Evolutionary conservation across 2,113 vertebrate species (phyloP).

Genomic region (Syngnathoides biaculeatus): DNA sequence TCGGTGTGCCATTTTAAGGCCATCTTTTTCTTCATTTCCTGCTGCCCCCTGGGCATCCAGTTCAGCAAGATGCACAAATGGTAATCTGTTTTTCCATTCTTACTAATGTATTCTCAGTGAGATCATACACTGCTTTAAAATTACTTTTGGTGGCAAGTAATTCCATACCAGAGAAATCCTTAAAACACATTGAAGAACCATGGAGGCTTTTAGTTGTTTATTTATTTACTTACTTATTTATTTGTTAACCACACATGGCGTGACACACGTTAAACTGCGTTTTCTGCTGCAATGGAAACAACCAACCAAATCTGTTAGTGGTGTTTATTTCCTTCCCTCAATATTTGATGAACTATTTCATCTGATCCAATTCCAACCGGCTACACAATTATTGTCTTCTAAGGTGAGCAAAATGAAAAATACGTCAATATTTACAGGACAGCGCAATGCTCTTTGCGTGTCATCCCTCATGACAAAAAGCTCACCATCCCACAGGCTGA

Average conservation of each 20-base stretch:
- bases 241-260: not conserved
- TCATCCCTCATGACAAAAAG: conserved; percentile 3
- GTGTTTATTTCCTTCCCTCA: not conserved
- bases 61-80: conserved; percentile 46
- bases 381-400: conserved; percentile 1
- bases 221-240: conserved; percentile 5
- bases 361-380: not conserved
- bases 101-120: conserved; percentile 44
- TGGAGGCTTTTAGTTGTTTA: not conserved
- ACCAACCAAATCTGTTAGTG: not conserved
- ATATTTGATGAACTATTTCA: not conserved
- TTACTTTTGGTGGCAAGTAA: conserved; percentile 12
- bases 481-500: conserved; percentile 22
- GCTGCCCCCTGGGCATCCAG: conserved; percentile 35
- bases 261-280: not conserved
- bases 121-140: conserved; percentile 11
- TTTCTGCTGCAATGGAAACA: not conserved
- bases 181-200: not conserved
- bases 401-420: conserved; percentile 2
- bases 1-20: conserved; percentile 28
- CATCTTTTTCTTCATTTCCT: conserved; percentile 16
- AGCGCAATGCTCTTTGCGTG: conserved; percentile 21
- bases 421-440: conserved; percentile 10
- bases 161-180: not conserved
- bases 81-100: conserved; percentile 39